A percentile compares a stretch with the other conserved stretches of the same genome.
These are phyloP conservation scores for Ctenomys sociabilis DNA, from an alignment of 2,113 vertebrate species.

Conservation along the genomic window DNA sequence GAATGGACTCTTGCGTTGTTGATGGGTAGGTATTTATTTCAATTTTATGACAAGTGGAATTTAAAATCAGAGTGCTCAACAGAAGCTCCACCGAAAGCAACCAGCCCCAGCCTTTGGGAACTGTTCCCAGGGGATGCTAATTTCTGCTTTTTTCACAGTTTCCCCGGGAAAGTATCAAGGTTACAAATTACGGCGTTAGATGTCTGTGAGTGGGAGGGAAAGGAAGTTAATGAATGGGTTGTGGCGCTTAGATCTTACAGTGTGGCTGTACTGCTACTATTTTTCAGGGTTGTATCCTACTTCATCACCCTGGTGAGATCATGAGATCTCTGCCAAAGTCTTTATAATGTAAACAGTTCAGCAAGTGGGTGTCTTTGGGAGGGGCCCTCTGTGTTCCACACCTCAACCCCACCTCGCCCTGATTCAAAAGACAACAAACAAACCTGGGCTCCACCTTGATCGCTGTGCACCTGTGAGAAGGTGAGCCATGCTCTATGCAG, in stretches of 20 bases:
- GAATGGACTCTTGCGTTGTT: neutral
- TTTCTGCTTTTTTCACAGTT: neutral
- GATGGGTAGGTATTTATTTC: conserved; percentile 1
- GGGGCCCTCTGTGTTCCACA: conserved; percentile 49
- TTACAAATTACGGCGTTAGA: neutral
- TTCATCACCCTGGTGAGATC: conserved; percentile 68
- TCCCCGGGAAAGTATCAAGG: neutral
- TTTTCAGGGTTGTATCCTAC: conserved; percentile 52
- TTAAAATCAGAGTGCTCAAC: neutral
- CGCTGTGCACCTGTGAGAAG: neutral
- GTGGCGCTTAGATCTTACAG: neutral
- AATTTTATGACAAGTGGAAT: neutral
- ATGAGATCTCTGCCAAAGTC: conserved; percentile 60
- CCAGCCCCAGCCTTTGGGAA: neutral
- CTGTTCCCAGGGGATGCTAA: neutral
- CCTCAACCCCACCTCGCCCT: conserved; percentile 64
- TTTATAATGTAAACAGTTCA: conserved; percentile 79
- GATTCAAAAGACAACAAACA: conserved; percentile 74
- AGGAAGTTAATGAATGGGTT: neutral
- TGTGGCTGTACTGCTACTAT: neutral
- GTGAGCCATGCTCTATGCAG: neutral
- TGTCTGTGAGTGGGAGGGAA: conserved; percentile 48
- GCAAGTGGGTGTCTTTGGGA: conserved; percentile 65
- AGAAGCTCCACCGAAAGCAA: neutral
- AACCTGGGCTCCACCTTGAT: neutral